Evolutionary conservation across 2,888 invertebrate genomes (phyloP).

Genomic region (Palloptera scutellata): DNA sequence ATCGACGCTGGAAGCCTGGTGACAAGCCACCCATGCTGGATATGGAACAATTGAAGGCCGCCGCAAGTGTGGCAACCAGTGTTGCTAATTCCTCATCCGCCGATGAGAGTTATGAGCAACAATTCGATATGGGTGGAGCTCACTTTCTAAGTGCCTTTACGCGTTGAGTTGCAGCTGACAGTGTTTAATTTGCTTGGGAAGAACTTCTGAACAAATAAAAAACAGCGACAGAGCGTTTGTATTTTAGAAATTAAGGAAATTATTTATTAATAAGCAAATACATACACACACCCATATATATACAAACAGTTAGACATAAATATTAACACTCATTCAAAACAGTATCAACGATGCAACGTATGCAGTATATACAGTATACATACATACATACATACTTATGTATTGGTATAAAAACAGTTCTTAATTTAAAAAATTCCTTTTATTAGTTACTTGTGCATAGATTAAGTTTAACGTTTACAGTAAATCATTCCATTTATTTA

Average conservation of each 20-base stretch:
- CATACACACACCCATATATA: slow-evolving; percentile 8
- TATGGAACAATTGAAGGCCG: slow-evolving; percentile 57
- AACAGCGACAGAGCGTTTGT: too few relatives aligned
- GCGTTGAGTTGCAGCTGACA: slow-evolving; percentile 43
- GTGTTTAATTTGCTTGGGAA: too few relatives aligned
- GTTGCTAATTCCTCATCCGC: slow-evolving; percentile 38
- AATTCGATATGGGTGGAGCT: slow-evolving; percentile 61
- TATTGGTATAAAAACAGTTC: neutral
- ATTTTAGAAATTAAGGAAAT: too few relatives aligned
- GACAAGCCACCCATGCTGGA: slow-evolving; percentile 58
- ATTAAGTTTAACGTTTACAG: slow-evolving; percentile 23
- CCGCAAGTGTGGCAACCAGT: slow-evolving; percentile 37
- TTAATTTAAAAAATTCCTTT: neutral
- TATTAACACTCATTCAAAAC: neutral
- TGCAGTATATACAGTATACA: slow-evolving; percentile 1
- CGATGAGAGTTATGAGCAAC: slow-evolving; percentile 56
- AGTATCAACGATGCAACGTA: slow-evolving; percentile 17
- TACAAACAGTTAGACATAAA: slow-evolving; percentile 12
- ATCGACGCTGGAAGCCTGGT: slow-evolving; percentile 62
- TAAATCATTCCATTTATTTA: slow-evolving; percentile 10
- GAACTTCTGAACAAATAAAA: too few relatives aligned
- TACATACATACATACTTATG: neutral
- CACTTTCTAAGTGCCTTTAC: slow-evolving; percentile 63
- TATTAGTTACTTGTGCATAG: slow-evolving; percentile 5
- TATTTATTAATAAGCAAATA: too few relatives aligned